These are phyloP conservation scores for Micromussa lordhowensis DNA, from an alignment of 92 coral and sea anemone genomes.

Conservation along the genomic window DNA sequence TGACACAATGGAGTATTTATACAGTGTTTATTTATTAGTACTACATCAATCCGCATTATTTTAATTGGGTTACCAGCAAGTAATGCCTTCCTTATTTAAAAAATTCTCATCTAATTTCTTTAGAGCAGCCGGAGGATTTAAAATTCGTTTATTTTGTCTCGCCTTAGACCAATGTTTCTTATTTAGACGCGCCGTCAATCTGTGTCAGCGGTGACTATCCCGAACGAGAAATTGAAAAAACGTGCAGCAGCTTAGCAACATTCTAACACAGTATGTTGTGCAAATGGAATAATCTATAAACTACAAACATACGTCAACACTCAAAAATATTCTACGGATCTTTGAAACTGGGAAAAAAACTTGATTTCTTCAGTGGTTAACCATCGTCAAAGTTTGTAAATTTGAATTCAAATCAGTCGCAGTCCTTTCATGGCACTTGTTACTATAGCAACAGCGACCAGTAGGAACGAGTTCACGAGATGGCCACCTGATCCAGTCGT, in stretches of 20 bases:
- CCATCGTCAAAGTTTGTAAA: not conserved
- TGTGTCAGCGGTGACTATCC: not conserved
- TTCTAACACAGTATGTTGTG: not conserved
- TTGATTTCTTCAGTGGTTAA: not conserved
- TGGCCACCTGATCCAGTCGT: not conserved
- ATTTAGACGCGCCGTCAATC: not conserved
- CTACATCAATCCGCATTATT: too few species aligned
- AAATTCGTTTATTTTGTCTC: not conserved
- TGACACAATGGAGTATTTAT: too few species aligned
- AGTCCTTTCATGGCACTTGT: not conserved
- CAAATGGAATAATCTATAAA: not conserved
- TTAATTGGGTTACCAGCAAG: not conserved
- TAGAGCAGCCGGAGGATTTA: too few species aligned
- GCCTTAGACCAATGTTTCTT: not conserved
- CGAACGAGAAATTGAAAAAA: not conserved
- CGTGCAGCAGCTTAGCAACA: not conserved
- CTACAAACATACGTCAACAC: not conserved
- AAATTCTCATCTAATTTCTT: not conserved
- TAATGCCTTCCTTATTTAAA: not conserved
- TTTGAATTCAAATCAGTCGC: not conserved
- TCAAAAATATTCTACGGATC: too few species aligned
- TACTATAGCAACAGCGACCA: slow-evolving; percentile 1
- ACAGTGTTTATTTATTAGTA: too few species aligned
- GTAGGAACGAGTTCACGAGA: not conserved
- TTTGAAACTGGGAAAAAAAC: too few species aligned